Evolutionary conservation across 2,113 vertebrate species (phyloP), one percentile per base, ranked within the genome.

Genomic region (Bungarus multicinctus): DNA sequence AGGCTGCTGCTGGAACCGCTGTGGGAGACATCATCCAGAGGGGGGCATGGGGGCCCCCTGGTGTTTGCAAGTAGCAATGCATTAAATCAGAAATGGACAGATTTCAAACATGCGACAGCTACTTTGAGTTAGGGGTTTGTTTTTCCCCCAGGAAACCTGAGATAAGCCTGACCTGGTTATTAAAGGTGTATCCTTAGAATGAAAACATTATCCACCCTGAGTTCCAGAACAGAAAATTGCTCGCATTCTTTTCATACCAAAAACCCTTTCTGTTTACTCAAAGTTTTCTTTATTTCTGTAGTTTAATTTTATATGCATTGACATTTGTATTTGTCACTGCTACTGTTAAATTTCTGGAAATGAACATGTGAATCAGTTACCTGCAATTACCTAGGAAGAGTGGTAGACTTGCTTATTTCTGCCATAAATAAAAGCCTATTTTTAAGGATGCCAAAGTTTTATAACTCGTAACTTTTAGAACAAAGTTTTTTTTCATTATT

Each of bases 1-100:
- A 93, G 45, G 92, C 89, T 14, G 89, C 58, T n/a, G 81, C 89
- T 57, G 88, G 91, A 92, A 14, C 88, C 5, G 57, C 34, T 1
- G 14, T 91, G 88, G 57, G 69, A 93, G 93, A 34, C 87, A 87
- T 90, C 69, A n/a, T 54, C 81, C 27, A 52, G 54, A 34, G n/a
- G 52, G 92, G 39, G 30, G 18, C 2, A 12, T 47, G 89, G 43
- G 10, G 54, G 53, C 69, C 88, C 88, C 69, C 69, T 85, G 64
- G 88, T 6, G 54, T 86, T 90, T 86, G 43, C 34, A 85, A 90
- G 88, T 16, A 25, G 20, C 54, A 52, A n/a, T 11, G 16, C 54
- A 14, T 86, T 81, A 85, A 92, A 52, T 27, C 89, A 27, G 12
- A 27, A 27, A 20, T 55, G 20, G 20, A 34, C 53, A 55, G 87